Base-by-base conservation (phyloP, 1,140 invertebrate species). In the Drosophila pruinosa region DNA sequence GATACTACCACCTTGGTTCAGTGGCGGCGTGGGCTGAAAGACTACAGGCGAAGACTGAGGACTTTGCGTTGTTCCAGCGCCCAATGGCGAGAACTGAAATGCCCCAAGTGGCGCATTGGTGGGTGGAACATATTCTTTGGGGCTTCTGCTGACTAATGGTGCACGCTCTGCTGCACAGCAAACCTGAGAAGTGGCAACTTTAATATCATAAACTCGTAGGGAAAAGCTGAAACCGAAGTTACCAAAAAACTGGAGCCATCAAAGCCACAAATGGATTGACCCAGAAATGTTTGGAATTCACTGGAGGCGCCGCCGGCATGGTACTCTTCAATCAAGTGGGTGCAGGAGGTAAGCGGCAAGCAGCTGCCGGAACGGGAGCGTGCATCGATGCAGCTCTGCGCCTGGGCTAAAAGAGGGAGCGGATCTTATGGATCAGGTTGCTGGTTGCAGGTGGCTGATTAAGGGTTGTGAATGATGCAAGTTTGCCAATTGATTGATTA, bases 211-310 rank as follows among this genome's bases (percentile, higher is more conserved):
- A 8, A 12, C 17, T 28, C 10, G n/a, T n/a, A n/a, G n/a, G n/a
- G n/a, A n/a, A 8, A 14, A 5, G n/a, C 28, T 8, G 5, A 7
- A 0, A 19, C 0, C 0, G 22, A 3, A 21, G 17, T 79, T 76
- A 91, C 90, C 70, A 92, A 86, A 10, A 93, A 93, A 57, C 92
- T 90, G 2, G 45, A 63, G 12, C 92, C 92, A 26, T 92, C 90
- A 48, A 91, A 94, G 0, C 92, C 92, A 70, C 94, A 95, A 6
- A 93, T 78, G 0, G 93, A 93, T 34, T 83, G 83, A 6, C 92
- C 91, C 8, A 94, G 72, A 70, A 92, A 94, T 78, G 78, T 3
- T 53, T 79, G 73, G 34, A 89, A 79, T 0, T 88, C 75, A 1
- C 34, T 77, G 62, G 26, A 34, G 2, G 4, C 79, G 81, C 58